phyloP scores from a whole-genome alignment of 2,797 vertebrate species.

The Brotula barbata region DNA sequence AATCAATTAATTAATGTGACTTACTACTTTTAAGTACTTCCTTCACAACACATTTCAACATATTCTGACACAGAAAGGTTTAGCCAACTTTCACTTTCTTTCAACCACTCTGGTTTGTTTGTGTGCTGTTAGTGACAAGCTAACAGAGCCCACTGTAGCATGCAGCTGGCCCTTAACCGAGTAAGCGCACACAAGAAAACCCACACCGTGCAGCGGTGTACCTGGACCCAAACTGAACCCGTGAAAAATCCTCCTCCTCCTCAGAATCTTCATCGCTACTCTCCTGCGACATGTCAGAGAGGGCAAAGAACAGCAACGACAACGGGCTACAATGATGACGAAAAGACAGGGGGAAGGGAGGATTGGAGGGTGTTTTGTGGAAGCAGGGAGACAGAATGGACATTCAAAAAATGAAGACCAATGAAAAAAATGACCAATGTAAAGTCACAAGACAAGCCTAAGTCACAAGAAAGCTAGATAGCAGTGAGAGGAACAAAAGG shows the following conservation, averaged over 20 bases:
- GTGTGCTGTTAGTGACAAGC: conserved; percentile 68
- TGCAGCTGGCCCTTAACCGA: conserved; percentile 68
- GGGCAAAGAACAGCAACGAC: conserved; percentile 91
- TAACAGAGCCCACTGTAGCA: conserved; percentile 68
- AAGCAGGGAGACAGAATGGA: conserved; percentile 68
- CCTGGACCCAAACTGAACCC: conserved; percentile 99
- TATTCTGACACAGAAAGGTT: neutral
- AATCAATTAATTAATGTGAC: too few relatives aligned
- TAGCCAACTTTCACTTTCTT: neutral
- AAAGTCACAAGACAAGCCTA: too few relatives aligned
- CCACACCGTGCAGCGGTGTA: conserved; percentile 85
- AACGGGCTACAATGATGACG: conserved; percentile 84
- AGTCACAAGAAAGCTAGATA: conserved; percentile 29
- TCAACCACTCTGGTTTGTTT: conserved; percentile 36
- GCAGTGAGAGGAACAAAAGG: conserved; percentile 17
- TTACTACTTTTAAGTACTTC: neutral
- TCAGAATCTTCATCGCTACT: conserved; percentile 95
- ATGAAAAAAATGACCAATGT: too few relatives aligned
- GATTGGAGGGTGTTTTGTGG: conserved; percentile 29
- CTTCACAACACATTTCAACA: conserved; percentile 10
- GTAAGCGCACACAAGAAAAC: conserved; percentile 59
- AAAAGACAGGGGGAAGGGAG: conserved; percentile 43
- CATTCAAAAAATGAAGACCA: conserved; percentile 32
- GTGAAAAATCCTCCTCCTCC: conserved; percentile 93
- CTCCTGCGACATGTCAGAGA: conserved; percentile 94